These are phyloP conservation scores for Melolontha melolontha DNA, from an alignment of 2,888 invertebrate genomes.

Conservation along the genomic window DNA sequence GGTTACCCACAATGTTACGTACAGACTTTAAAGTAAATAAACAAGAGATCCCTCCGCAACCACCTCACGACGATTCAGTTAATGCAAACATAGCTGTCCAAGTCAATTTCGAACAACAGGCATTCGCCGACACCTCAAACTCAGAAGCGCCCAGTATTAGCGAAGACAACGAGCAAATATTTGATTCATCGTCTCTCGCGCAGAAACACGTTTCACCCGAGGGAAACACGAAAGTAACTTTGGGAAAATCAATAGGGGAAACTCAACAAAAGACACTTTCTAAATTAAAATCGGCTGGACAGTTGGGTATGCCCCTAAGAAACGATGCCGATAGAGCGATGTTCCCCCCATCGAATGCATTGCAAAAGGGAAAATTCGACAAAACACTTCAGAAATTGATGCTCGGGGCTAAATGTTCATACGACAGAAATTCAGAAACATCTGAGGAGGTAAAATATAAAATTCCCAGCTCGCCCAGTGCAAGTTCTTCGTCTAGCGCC, in stretches of 20 bases:
- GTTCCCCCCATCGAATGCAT: constrained; percentile 69
- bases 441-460: constrained; percentile 62
- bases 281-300: no score
- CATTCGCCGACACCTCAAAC: constrained; percentile 36
- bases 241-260: constrained; percentile 71
- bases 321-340: constrained; percentile 48
- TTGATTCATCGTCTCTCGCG: background rate
- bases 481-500: constrained; percentile 64
- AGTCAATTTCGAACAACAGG: constrained; percentile 67
- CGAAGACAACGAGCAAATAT: constrained; percentile 32
- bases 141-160: constrained; percentile 31
- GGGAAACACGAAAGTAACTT: constrained; percentile 1
- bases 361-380: constrained; percentile 68
- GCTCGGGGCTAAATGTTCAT: constrained; percentile 41
- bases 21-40: constrained; percentile 50
- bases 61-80: constrained; percentile 64
- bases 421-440: constrained; percentile 49
- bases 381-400: constrained; percentile 50
- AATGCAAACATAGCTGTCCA: constrained; percentile 69
- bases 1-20: constrained; percentile 56
- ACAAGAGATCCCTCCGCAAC: constrained; percentile 60
- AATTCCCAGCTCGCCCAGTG: constrained; percentile 64
- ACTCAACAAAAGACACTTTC: no score
- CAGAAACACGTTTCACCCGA: constrained; percentile 14
- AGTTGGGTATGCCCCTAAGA: background rate